Evolutionary conservation across 2,797 vertebrate species (phyloP).

Genomic region (Anniella stebbinsi): DNA sequence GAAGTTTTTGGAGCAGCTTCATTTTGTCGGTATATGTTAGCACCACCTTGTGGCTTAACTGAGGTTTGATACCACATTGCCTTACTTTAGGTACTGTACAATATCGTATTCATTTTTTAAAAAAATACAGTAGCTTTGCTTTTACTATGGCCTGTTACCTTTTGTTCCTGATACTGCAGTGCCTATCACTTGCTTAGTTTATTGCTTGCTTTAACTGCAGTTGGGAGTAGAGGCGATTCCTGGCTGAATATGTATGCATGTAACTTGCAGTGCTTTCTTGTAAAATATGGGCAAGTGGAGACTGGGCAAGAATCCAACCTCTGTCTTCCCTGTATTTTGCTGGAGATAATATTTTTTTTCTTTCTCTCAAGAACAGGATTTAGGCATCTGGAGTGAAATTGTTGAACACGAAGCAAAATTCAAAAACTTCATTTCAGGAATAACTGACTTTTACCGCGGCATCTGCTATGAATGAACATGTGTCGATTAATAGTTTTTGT

Average conservation of each 20-base stretch:
- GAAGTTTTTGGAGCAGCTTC: not conserved
- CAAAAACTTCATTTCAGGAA: not conserved
- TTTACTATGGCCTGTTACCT: not conserved
- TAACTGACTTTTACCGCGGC: not conserved
- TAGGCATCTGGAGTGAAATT: not conserved
- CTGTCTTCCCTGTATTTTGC: not conserved
- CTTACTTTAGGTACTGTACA: not conserved
- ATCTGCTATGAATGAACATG: not conserved
- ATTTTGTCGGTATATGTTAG: slow-evolving; percentile 15
- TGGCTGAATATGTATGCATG: not conserved
- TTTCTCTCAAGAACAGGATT: not conserved
- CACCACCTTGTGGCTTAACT: slow-evolving; percentile 58
- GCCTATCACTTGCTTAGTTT: not conserved
- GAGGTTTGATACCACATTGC: not conserved
- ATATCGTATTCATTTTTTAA: not conserved
- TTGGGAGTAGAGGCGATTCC: not conserved
- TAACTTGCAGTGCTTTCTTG: not conserved
- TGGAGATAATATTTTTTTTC: not conserved
- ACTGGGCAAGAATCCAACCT: not conserved
- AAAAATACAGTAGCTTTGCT: not conserved
- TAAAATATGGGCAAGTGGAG: not conserved
- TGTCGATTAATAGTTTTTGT: not conserved
- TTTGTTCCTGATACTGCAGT: not conserved
- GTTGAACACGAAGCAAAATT: not conserved
- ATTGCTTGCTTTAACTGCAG: not conserved